Evolutionary conservation across 2,888 invertebrate genomes (phyloP).

Genomic region (Trachelus tabidus): DNA sequence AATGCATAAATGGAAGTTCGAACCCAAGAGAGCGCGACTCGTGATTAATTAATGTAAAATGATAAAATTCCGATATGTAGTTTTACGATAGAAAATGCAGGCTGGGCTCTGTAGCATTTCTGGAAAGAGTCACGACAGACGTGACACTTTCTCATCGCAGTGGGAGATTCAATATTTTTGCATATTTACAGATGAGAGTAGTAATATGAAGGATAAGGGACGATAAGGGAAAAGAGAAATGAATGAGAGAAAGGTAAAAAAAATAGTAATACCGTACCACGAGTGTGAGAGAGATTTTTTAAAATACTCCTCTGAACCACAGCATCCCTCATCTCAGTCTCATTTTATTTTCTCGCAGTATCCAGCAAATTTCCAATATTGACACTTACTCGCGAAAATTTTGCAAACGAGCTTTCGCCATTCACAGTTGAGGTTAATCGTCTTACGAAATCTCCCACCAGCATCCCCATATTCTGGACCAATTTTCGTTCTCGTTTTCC

Average conservation of each 20-base stretch:
- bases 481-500: too few species aligned
- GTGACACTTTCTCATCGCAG: neutral
- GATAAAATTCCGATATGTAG: neutral
- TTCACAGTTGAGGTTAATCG: too few species aligned
- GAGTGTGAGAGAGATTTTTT: neutral
- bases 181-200: neutral
- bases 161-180: neutral
- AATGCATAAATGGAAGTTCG: neutral
- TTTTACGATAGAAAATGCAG: neutral
- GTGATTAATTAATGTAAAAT: neutral
- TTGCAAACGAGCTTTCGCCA: too few species aligned
- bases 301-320: too few species aligned
- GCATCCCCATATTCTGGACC: too few species aligned
- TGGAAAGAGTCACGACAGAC: neutral
- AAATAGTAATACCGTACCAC: too few species aligned
- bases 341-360: too few species aligned
- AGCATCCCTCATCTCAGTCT: too few species aligned
- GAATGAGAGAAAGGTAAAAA: neutral
- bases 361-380: too few species aligned
- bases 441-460: too few species aligned
- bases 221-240: neutral
- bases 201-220: neutral
- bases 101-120: neutral
- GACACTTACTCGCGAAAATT: too few species aligned
- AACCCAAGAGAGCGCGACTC: neutral